phyloP scores from a whole-genome alignment of 2,113 vertebrate species.

The Pseudorectes ferrugineus region DNA sequence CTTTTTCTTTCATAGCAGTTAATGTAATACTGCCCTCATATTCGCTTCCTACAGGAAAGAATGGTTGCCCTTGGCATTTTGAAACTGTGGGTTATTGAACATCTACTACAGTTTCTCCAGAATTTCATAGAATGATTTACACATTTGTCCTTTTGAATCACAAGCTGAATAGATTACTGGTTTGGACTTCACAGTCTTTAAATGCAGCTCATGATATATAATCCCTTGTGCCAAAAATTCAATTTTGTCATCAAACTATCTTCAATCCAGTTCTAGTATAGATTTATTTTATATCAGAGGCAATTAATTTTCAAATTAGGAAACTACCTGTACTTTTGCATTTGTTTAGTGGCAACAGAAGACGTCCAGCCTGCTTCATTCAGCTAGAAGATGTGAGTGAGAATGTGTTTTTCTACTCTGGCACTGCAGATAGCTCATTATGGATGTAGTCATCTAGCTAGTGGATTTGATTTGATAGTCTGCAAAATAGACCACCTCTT shows the following conservation, averaged over 20 bases:
- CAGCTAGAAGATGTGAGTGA: neutral
- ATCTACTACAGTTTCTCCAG: neutral
- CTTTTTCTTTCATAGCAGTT: neutral
- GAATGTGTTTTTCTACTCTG: neutral
- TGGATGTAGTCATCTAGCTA: neutral
- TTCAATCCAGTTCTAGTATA: neutral
- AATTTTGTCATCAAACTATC: neutral
- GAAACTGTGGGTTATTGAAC: neutral
- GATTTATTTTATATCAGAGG: neutral
- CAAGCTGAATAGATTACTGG: neutral
- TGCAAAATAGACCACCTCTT: neutral
- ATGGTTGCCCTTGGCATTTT: neutral
- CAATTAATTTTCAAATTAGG: neutral
- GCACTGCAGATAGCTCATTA: neutral
- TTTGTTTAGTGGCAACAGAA: neutral
- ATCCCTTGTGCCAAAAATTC: neutral
- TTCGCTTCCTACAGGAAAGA: neutral
- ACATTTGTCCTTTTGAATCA: neutral
- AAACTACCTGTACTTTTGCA: neutral
- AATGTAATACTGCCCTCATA: neutral
- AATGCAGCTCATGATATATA: neutral
- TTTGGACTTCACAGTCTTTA: neutral
- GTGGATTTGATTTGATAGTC: neutral
- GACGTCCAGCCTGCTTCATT: neutral
- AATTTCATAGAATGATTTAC: neutral